phyloP scores from a whole-genome alignment of 2,113 vertebrate genomes.

The Sander vitreus region DNA sequence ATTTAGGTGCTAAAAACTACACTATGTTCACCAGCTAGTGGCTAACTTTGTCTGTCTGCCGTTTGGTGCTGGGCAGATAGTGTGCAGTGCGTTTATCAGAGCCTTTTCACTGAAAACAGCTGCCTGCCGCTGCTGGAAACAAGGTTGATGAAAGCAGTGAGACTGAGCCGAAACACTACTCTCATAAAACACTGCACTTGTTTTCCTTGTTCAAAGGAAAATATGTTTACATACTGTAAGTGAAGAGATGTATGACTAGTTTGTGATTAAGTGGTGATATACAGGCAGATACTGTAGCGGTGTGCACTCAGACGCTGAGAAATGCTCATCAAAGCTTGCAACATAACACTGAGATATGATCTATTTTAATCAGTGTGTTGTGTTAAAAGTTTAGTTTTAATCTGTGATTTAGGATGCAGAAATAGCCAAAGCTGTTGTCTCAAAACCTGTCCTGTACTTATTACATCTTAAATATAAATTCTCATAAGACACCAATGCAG shows the following conservation, averaged over 20 bases:
- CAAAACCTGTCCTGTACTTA: constrained; percentile 26
- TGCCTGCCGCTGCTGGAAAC: constrained; percentile 3
- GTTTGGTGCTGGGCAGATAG: neutral
- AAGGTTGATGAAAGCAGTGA: neutral
- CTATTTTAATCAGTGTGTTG: constrained; percentile 26
- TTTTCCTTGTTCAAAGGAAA: constrained; percentile 21
- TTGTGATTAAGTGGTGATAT: constrained; percentile 5
- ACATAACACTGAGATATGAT: constrained; percentile 15
- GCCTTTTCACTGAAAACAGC: neutral
- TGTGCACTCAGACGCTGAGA: constrained; percentile 18
- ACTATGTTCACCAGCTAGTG: neutral
- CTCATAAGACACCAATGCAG: constrained; percentile 15
- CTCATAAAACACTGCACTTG: neutral
- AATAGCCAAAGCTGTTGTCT: neutral
- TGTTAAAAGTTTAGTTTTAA: constrained; percentile 28
- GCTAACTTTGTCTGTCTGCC: neutral
- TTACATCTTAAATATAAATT: constrained; percentile 33
- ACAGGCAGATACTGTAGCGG: constrained; percentile 21
- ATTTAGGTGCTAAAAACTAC: neutral
- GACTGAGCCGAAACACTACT: neutral
- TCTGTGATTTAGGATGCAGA: constrained; percentile 33
- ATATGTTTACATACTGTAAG: neutral
- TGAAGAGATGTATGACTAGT: constrained; percentile 8
- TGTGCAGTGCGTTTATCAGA: neutral
- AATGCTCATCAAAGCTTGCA: constrained; percentile 52